phyloP scores from a whole-genome alignment of 1,140 invertebrate species.

The Euwallacea similis region DNA sequence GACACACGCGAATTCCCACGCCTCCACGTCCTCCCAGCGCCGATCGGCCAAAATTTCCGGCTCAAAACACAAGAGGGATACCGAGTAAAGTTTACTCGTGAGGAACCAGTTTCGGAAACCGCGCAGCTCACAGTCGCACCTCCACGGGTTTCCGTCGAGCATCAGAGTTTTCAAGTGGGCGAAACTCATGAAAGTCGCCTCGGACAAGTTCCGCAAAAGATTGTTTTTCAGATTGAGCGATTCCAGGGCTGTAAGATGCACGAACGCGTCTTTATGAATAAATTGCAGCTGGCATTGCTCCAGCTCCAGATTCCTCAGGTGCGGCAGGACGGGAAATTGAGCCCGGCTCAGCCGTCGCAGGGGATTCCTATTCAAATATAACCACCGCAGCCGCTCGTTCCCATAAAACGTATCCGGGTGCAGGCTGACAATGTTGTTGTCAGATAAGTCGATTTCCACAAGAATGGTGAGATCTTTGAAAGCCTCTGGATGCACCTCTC shows the following conservation, averaged over 20 bases:
- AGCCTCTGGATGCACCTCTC: constrained; percentile 76
- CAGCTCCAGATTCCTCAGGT: constrained; percentile 72
- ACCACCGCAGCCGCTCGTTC: constrained; percentile 70
- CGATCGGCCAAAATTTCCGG: constrained; percentile 63
- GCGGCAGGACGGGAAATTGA: constrained; percentile 72
- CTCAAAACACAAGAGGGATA: constrained; percentile 64
- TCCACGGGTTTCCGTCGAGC: constrained; percentile 86
- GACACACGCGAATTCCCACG: constrained; percentile 73
- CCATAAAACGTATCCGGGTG: constrained; percentile 73
- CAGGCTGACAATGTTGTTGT: constrained; percentile 69
- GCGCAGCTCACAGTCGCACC: constrained; percentile 82
- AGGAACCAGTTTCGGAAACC: constrained; percentile 81
- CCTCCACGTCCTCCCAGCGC: constrained; percentile 67
- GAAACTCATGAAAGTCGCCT: constrained; percentile 66
- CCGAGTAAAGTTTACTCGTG: constrained; percentile 66
- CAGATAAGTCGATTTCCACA: constrained; percentile 80
- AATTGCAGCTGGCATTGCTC: constrained; percentile 72
- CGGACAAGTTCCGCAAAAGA: constrained; percentile 65
- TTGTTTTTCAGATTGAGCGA: constrained; percentile 72
- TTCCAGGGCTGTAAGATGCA: constrained; percentile 67
- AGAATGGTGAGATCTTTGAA: constrained; percentile 85
- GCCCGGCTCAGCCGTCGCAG: constrained; percentile 62
- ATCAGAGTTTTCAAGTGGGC: constrained; percentile 73
- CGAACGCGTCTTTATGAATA: constrained; percentile 73
- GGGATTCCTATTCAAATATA: constrained; percentile 73